These are phyloP conservation scores for Nylanderia fulva DNA, from an alignment of 1,140 invertebrate genomes.

Conservation along the genomic window DNA sequence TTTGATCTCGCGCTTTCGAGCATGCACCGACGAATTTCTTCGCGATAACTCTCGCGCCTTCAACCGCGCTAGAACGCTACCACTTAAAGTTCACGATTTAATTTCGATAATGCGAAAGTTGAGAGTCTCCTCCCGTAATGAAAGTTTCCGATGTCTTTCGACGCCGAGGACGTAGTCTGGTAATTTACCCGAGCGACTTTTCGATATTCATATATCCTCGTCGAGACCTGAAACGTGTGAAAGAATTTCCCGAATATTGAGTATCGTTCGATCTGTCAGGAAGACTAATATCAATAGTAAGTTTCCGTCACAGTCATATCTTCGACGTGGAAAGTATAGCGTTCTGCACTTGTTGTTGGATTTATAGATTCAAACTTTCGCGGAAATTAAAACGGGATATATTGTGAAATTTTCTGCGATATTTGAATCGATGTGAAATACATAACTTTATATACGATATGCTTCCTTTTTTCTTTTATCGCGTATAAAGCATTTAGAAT, in stretches of 20 bases:
- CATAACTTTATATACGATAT: too few species aligned
- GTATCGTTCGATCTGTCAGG: constrained; percentile 21
- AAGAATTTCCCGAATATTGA: constrained; percentile 27
- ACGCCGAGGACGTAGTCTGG: not conserved
- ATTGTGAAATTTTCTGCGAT: constrained; percentile 23
- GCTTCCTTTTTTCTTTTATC: not conserved
- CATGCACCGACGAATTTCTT: constrained; percentile 53
- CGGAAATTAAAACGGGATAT: constrained; percentile 40
- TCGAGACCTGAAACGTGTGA: not conserved
- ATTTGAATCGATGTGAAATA: not conserved
- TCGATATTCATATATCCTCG: constrained; percentile 36
- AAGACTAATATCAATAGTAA: constrained; percentile 14
- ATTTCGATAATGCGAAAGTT: constrained; percentile 65
- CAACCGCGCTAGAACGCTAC: constrained; percentile 23
- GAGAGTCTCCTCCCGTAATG: constrained; percentile 47
- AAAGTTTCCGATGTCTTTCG: constrained; percentile 46
- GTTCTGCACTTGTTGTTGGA: constrained; percentile 11
- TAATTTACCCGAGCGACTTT: constrained; percentile 31
- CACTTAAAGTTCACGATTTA: constrained; percentile 61
- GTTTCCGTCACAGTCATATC: constrained; percentile 12
- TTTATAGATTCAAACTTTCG: constrained; percentile 7
- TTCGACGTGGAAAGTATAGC: constrained; percentile 16
- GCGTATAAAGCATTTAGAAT: constrained; percentile 13
- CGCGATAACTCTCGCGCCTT: constrained; percentile 36
- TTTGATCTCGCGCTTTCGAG: constrained; percentile 56